Conservation (phyloP, 2,888 invertebrate species). For the Athalia circularis region DNA sequence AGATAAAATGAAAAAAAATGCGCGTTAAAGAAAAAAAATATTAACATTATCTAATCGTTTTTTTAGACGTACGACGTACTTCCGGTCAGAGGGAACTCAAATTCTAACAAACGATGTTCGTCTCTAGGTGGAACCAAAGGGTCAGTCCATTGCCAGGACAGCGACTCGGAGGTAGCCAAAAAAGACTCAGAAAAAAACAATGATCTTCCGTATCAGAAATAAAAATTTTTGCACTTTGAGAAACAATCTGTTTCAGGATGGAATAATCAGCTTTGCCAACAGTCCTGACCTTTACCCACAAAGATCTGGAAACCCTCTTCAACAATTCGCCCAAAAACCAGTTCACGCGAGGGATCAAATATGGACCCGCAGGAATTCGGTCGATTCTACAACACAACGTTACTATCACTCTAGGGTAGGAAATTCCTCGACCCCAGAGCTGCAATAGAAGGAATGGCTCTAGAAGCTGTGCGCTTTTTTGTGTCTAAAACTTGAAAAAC, state of each 20-base stretch:
- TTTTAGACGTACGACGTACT: slow-evolving; percentile 77
- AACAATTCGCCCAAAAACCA: slow-evolving; percentile 52
- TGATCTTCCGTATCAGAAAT: no score
- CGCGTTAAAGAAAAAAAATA: slow-evolving; percentile 18
- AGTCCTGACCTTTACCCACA: slow-evolving; percentile 67
- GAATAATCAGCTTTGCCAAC: slow-evolving; percentile 60
- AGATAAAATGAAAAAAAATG: slow-evolving; percentile 16
- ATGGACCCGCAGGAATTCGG: slow-evolving; percentile 66
- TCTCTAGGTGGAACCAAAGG: slow-evolving; percentile 61
- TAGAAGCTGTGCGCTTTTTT: slow-evolving; percentile 17
- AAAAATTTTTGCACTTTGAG: slow-evolving; percentile 53
- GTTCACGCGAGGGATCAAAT: slow-evolving; percentile 51
- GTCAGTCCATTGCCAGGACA: slow-evolving; percentile 66
- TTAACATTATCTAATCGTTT: slow-evolving; percentile 8
- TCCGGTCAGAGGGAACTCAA: slow-evolving; percentile 55
- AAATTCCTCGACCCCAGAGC: slow-evolving; percentile 13
- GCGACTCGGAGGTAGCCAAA: slow-evolving; percentile 68
- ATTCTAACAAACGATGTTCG: slow-evolving; percentile 57
- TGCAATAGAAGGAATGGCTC: slow-evolving; percentile 6
- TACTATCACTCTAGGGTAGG: slow-evolving; percentile 71
- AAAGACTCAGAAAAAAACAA: no score
- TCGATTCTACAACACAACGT: slow-evolving; percentile 65
- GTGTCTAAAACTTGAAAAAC: not conserved
- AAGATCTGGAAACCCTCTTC: slow-evolving; percentile 53
- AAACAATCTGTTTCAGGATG: slow-evolving; percentile 65